Conservation (phyloP, 2,113 vertebrate genomes). For the Takifugu bimaculatus region DNA sequence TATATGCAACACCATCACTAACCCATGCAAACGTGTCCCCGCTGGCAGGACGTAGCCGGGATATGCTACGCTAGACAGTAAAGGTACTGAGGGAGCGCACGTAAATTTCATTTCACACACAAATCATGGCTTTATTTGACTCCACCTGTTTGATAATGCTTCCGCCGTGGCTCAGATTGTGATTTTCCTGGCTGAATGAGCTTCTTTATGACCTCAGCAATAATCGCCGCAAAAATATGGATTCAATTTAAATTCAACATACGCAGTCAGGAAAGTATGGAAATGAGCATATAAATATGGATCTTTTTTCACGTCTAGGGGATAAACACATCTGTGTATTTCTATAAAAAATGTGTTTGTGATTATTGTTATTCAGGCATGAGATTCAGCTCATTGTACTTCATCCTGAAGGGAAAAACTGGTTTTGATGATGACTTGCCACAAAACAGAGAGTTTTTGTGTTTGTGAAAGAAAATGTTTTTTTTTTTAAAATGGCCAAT, state of each 20-base stretch:
- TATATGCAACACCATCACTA: conserved; percentile 52
- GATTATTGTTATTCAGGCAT: conserved; percentile 52
- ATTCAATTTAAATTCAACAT: conserved; percentile 62
- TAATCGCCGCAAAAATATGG: conserved; percentile 63
- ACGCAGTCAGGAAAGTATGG: conserved; percentile 33
- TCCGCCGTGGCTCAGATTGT: conserved; percentile 37
- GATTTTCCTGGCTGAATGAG: conserved; percentile 42
- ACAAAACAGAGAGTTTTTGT: conserved; percentile 51
- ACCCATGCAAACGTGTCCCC: conserved; percentile 36
- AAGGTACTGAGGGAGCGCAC: conserved; percentile 58
- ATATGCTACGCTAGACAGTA: conserved; percentile 36
- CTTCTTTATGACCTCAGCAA: conserved; percentile 46
- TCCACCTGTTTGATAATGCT: conserved; percentile 61
- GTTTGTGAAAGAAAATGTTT: background rate
- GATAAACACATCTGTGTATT: conserved; percentile 62
- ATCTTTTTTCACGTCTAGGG: conserved; percentile 48
- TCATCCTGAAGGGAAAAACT: conserved; percentile 29
- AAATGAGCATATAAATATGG: conserved; percentile 64
- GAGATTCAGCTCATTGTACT: conserved; percentile 47
- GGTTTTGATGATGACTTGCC: conserved; percentile 56
- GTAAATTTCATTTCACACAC: conserved; percentile 58
- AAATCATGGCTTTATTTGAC: conserved; percentile 59
- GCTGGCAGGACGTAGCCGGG: conserved; percentile 26
- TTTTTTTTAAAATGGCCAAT: too few relatives aligned
- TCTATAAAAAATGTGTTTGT: conserved; percentile 42